Evolutionary conservation across 35 echinoderm and acorn worm genomes (phyloP), one percentile per base, ranked within the genome.

Genomic region (Apostichopus parvimensis): DNA sequence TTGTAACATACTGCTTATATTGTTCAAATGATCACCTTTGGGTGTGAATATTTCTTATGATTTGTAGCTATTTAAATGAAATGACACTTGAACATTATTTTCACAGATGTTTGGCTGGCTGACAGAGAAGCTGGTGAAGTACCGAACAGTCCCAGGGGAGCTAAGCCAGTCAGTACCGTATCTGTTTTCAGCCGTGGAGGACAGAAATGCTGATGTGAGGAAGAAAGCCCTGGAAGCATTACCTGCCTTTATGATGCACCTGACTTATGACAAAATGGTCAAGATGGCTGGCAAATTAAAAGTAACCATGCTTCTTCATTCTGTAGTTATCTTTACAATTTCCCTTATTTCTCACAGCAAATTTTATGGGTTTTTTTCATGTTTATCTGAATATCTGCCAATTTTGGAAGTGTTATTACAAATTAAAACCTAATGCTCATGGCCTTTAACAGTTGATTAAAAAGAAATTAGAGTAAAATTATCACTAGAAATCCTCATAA

Each of bases 201-300:
- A 99, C 58, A 84, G 97, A 57, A 99, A 92, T 86, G 95, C 93
- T 26, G 97, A 99, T 82, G 97, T 99, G 9, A 90, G 97, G 87
- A 99, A 99, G 92, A 95, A 99, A 56, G 95, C 97, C 11, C 93
- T 92, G 57, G 95, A 83, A 20, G 97, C 93, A 15, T 56, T 99
- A 20, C 97, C 95, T 18, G 56, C 92, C 21, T 99, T 99, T 65
- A 96, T 99, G 95, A 99, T 99, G 97, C 97, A 99, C 79, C 84
- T 99, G 6, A 83, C 90, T 0, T 99, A 96, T 64, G 95, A 99
- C 77, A 99, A 99, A 78, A 96, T 93, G 91, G 75, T 99, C 22
- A 96, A 96, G 78, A 99, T 99, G 93, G 93, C 95, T 7, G 93
- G 95, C 12, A 99, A 99, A 87, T 82, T 99, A 77, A 99, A 99